Evolutionary conservation across 2,888 invertebrate genomes (phyloP), one percentile per base, ranked within the genome.

Genomic region (Habrosyne pyritoides): DNA sequence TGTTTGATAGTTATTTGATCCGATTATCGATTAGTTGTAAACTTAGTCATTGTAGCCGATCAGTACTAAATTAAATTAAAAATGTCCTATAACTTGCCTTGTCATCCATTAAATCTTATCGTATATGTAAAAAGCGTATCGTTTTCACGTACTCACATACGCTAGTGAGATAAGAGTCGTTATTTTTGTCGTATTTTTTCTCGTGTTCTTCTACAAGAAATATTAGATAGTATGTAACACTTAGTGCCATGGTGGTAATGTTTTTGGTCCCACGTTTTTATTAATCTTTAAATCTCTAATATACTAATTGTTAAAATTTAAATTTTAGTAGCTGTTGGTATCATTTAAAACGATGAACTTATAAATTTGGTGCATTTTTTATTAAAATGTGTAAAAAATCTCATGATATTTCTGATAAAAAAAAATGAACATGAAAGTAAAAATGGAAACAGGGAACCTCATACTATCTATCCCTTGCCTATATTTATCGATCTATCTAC

Each of bases 391-490:
- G 55, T 46, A 42, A 30, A 51, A 49, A 54, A 58, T 60, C 10
- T 36, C 36, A 57, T 47, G 53, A 59, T 57, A 56, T 54, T 22
- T 54, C 49, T 50, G 50, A 57, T 61, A 57, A 58, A 52, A 52
- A 50, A 53, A 51, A 53, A 49, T 55, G 52, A 55, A 61, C 62
- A 70, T 55, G 57, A 62, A 64, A 61, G 67, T 56, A 53, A 69
- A 73, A 71, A 77, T 75, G 65, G 75, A 83, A 85, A 85, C 84
- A 85, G 84, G 85, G 85, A 84, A 77, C 69, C 77, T 77, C 69
- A 76, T 73, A 75, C 69, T 80, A 71, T 77, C 64, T 81, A 73
- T 80, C 64, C 73, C 73, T 75, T 65, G 73, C 75, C 72, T 79
- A 75, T 78, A 78, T 81, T 79, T 77, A 77, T 83, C 64, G 72